Evolutionary conservation across 1,140 invertebrate species (phyloP).

Genomic region (Maconellicoccus hirsutus): DNA sequence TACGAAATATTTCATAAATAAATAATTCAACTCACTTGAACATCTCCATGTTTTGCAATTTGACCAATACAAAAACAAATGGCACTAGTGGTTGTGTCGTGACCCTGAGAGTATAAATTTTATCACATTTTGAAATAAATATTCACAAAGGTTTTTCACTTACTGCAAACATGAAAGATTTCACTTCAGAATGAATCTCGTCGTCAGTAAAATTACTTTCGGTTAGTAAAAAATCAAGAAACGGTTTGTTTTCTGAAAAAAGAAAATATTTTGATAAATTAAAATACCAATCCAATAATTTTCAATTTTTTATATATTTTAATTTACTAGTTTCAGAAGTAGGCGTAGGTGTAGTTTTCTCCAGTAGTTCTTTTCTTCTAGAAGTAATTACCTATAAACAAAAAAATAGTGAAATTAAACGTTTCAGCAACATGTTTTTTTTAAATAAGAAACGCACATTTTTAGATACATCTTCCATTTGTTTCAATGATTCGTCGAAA

Average conservation of each 20-base stretch:
- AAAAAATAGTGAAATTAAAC: no score
- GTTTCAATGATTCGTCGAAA: not conserved
- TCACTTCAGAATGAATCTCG: constrained; percentile 47
- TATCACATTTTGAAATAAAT: not conserved
- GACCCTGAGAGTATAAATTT: constrained; percentile 27
- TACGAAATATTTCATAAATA: not conserved
- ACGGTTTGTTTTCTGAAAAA: constrained; percentile 12
- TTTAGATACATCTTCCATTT: not conserved
- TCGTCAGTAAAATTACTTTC: constrained; percentile 29
- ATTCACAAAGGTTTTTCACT: constrained; percentile 28
- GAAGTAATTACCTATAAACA: not conserved
- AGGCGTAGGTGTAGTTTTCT: not conserved
- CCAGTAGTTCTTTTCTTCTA: not conserved
- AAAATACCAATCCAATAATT: not conserved
- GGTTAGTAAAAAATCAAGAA: constrained; percentile 7
- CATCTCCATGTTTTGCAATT: constrained; percentile 30
- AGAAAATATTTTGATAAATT: not conserved
- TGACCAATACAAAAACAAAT: constrained; percentile 30
- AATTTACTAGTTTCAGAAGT: not conserved
- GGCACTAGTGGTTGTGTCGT: constrained; percentile 32
- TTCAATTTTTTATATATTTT: not conserved
- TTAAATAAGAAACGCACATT: not conserved
- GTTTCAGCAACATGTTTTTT: no score
- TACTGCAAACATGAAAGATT: constrained; percentile 57
- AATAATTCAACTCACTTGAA: constrained; percentile 27